Base-by-base conservation (phyloP, 2,113 vertebrate species). In the Helogale parvula region DNA sequence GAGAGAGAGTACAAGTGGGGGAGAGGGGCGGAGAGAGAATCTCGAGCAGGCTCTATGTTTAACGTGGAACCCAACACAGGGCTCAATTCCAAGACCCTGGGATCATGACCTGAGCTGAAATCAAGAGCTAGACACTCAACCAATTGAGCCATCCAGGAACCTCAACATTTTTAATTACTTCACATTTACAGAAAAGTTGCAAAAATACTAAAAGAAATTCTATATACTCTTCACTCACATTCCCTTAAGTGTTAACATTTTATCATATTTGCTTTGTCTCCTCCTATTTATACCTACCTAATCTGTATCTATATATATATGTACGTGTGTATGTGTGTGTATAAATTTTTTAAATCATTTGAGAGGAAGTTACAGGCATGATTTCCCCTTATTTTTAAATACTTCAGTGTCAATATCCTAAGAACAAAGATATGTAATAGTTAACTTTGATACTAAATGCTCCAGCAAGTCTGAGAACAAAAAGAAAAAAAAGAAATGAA, bases 391-490 rank as follows among this genome's bases (percentile, higher is more conserved):
- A 77, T 41, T 77, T 38, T 47, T 77, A 77, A 77, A 77, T 77
- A 77, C 27, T 31, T 47, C 74, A 47, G 27, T 77, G 27, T 31
- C 7, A 47, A 77, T 17, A 77, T 29, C 27, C 74, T 77, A 77
- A 31, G 74, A 77, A 47, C 29, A 77, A 77, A 77, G 41, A 77
- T 27, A 47, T 77, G 15, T 31, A 31, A 77, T 31, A 77, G 41
- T 81, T 90, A 86, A 90, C 52, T 77, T n/a, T 86, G 57, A 80
- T 79, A 52, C 25, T 89, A 82, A 96, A 87, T 71, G n/a, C 8
- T 81, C 72, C 52, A 95, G 23, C 60, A 86, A 80, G n/a, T 41
- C 19, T 87, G 23, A 90, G 29, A 79, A 93, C 17, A 95, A 93
- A 93, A 84, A 41, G 29, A 23, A 25, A 29, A 93, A 31, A 93